Base-by-base conservation (phyloP, 2,113 vertebrate genomes). In the Stictonetta naevosa region DNA sequence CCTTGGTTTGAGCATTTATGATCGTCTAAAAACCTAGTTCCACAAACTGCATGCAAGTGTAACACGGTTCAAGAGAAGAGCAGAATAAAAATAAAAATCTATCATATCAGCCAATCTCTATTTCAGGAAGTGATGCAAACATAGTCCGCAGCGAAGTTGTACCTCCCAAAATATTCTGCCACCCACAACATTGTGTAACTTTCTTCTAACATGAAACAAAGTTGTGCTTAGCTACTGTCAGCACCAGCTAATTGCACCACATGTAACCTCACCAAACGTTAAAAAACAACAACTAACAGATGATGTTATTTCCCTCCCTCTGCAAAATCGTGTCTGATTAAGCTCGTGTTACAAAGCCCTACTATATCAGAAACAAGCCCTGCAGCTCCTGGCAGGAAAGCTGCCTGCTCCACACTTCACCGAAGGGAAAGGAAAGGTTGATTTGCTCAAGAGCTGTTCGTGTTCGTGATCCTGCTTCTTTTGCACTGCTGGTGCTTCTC, bases 111-210 rank as follows among this genome's bases (percentile, higher is more conserved):
- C 63, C 66, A 89, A 77, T 82, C 84, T 85, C 58, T 72, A 88
- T 93, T 88, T 95, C 86, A 92, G 95, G 96, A 97, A 94, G 95
- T 92, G 88, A 73, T 82, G 90, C 86, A 93, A 91, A 63, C 23
- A 48, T 58, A 80, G 85, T 55, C 86, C 0, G 0, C 64, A 88
- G 64, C 4, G 0, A 66, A 78, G 34, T 12, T 15, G 81, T 63
- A 84, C 91, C 91, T 79, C 80, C 28, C 69, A 79, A 93, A 94
- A 69, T 58, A 80, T 66, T 90, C 77, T 90, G 78, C 71, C 90
- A 93, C 91, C 88, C 93, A 88, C 89, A 95, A 86, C 92, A 91
- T 90, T 96, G 86, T 83, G 86, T 48, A 83, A 95, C 83, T 77
- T 92, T 64, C 62, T 86, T 88, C 38, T 48, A 69, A 75, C n/a